A percentile compares a stretch with the other conserved stretches of the same genome.
Conservation (phyloP, 2,888 invertebrate species). For the Pandemis corylana region DNA sequence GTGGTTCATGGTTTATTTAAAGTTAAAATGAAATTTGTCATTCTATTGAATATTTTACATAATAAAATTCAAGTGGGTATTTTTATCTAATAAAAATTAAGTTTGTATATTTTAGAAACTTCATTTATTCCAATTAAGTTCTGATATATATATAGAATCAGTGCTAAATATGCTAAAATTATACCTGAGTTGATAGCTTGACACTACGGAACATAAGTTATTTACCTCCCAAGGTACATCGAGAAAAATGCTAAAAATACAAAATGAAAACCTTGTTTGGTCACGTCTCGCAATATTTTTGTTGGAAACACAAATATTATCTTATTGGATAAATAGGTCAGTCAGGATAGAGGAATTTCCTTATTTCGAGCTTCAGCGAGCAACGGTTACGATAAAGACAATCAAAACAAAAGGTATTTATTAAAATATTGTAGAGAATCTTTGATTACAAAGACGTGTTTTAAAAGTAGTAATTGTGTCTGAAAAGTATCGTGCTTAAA, state of each 20-base stretch:
- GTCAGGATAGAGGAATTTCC: constrained; percentile 16
- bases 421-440: not conserved
- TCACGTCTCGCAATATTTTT: constrained; percentile 23
- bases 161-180: not conserved
- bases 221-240: not conserved
- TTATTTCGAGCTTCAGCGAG: constrained; percentile 20
- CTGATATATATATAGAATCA: too few relatives aligned
- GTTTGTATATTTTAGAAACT: too few relatives aligned
- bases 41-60: too few relatives aligned
- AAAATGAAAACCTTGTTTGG: constrained; percentile 20
- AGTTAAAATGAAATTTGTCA: not conserved
- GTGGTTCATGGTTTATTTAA: not conserved
- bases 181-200: not conserved
- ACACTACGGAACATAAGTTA: not conserved
- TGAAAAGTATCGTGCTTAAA: not conserved
- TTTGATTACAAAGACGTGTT: not conserved
- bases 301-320: constrained; percentile 26
- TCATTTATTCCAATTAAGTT: too few relatives aligned
- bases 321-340: constrained; percentile 33
- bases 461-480: not conserved
- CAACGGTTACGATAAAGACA: constrained; percentile 10
- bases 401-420: constrained; percentile 21
- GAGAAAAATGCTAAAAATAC: constrained; percentile 17
- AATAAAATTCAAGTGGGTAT: too few relatives aligned
- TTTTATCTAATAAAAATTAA: too few relatives aligned